phyloP scores from a whole-genome alignment of 2,113 vertebrate genomes.

The Colistium nudipinnis region DNA sequence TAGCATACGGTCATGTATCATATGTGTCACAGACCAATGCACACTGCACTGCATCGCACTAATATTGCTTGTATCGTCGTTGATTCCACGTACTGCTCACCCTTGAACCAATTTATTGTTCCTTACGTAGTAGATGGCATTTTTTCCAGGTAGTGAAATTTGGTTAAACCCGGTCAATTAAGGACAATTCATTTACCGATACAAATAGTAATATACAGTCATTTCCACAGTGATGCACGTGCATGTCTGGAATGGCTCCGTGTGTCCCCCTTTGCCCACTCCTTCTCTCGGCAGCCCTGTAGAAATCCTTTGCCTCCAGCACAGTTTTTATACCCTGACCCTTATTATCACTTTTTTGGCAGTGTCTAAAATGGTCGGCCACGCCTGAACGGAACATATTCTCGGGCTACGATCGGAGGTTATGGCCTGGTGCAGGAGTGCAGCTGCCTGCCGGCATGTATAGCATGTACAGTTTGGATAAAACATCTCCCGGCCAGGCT shows the following conservation, averaged over 20 bases:
- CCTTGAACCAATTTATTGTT: conserved; percentile 8
- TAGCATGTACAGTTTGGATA: conserved; percentile 24
- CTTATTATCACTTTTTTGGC: conserved; percentile 30
- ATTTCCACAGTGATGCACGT: conserved; percentile 49
- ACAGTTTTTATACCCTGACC: conserved; percentile 40
- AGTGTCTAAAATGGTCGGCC: conserved; percentile 33
- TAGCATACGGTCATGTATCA: conserved; percentile 38
- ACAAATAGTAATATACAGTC: conserved; percentile 2
- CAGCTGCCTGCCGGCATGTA: conserved; percentile 25
- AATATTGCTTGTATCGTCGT: conserved; percentile 24
- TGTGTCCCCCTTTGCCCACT: conserved; percentile 41
- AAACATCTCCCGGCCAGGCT: conserved; percentile 29
- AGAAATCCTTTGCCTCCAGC: conserved; percentile 31
- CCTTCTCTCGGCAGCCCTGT: conserved; percentile 26
- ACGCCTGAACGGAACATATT: conserved; percentile 48
- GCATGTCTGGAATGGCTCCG: conserved; percentile 50
- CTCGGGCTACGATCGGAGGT: conserved; percentile 16
- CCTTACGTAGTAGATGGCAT: conserved; percentile 15
- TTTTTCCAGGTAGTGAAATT: conserved; percentile 11
- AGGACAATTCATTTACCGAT: conserved; percentile 49
- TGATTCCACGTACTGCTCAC: conserved; percentile 13
- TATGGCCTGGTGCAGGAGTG: conserved; percentile 23
- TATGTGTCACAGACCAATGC: conserved; percentile 9
- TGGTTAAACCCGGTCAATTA: conserved; percentile 41
- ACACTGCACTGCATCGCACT: conserved; percentile 19